Percentiles rank a stretch among this genome's conserved stretches.
Conservation (phyloP, 2,797 vertebrate species). For the Phalloptychus januarius region DNA sequence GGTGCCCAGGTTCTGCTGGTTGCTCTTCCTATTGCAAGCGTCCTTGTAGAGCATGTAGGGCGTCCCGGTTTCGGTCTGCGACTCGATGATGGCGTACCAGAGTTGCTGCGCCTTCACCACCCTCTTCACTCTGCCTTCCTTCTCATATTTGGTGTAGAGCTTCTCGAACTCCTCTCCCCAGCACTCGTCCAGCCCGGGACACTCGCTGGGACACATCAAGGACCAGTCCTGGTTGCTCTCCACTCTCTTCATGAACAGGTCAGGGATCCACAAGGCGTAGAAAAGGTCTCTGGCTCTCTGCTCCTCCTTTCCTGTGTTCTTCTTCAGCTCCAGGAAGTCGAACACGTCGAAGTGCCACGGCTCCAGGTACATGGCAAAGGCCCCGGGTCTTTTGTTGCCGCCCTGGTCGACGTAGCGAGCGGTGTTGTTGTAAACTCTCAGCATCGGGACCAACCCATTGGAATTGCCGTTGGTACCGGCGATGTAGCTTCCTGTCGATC, state of each 20-base stretch:
- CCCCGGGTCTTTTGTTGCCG: slow-evolving; percentile 97
- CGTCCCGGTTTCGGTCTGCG: slow-evolving; percentile 96
- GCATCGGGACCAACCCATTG: slow-evolving; percentile 96
- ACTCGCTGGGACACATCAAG: slow-evolving; percentile 95
- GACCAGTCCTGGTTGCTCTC: slow-evolving; percentile 97
- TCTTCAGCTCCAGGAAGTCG: slow-evolving; percentile 97
- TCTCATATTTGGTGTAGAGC: slow-evolving; percentile 92
- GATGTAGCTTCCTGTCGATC: slow-evolving; percentile 96
- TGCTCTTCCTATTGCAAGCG: slow-evolving; percentile 96
- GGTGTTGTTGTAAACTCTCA: slow-evolving; percentile 98
- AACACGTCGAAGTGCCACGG: slow-evolving; percentile 97
- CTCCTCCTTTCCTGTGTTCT: slow-evolving; percentile 98
- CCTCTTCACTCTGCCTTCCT: slow-evolving; percentile 85
- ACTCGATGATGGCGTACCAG: slow-evolving; percentile 96
- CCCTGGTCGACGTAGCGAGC: slow-evolving; percentile 98
- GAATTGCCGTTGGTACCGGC: slow-evolving; percentile 98
- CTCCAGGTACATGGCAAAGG: slow-evolving; percentile 98
- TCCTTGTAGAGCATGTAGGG: slow-evolving; percentile 99
- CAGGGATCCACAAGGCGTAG: slow-evolving; percentile 96
- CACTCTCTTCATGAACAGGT: slow-evolving; percentile 97
- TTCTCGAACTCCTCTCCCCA: slow-evolving; percentile 98
- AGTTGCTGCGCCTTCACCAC: slow-evolving; percentile 96
- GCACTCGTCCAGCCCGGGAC: slow-evolving; percentile 92
- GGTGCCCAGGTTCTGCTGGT: slow-evolving; percentile 97
- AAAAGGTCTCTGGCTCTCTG: slow-evolving; percentile 96